These are phyloP conservation scores for Drosophila nigricruria DNA, from an alignment of 2,888 invertebrate species.

Conservation along the genomic window DNA sequence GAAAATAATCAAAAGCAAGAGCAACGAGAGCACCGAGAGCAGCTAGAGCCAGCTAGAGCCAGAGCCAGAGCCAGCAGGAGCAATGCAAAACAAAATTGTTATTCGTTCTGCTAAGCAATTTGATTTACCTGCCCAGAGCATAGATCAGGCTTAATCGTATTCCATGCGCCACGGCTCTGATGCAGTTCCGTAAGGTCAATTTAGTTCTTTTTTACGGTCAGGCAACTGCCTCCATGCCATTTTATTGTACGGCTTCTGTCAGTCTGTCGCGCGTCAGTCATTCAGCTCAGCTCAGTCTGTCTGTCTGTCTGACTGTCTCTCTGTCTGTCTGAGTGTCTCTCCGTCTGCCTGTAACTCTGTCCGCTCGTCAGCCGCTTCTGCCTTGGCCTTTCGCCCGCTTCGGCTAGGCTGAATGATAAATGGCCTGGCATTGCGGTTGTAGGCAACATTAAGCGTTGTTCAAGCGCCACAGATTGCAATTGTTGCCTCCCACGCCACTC, in stretches of 20 bases:
- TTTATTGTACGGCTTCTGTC: constrained; percentile 31
- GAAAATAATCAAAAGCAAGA: constrained; percentile 8
- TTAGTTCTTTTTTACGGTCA: constrained; percentile 44
- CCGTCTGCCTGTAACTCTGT: constrained; percentile 18
- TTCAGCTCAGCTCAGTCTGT: constrained; percentile 10
- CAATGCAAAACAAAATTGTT: constrained; percentile 2
- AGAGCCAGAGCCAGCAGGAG: background rate
- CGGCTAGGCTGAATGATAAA: constrained; percentile 69
- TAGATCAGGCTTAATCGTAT: constrained; percentile 43
- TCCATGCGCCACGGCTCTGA: constrained; percentile 6
- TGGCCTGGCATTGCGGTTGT: constrained; percentile 76
- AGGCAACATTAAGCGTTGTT: constrained; percentile 77
- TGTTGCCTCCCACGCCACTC: constrained; percentile 42
- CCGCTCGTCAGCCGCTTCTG: constrained; percentile 10
- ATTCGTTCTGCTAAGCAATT: constrained; percentile 36
- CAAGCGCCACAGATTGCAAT: constrained; percentile 77
- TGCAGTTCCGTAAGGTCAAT: constrained; percentile 45
- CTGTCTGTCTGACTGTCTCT: constrained; percentile 16
- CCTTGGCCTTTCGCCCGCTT: constrained; percentile 23
- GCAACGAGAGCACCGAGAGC: too few relatives aligned
- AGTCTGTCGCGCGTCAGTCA: constrained; percentile 22
- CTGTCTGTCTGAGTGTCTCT: constrained; percentile 20
- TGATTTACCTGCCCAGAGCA: constrained; percentile 44
- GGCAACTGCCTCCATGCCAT: constrained; percentile 13
- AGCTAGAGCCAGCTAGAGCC: background rate